These are phyloP conservation scores for Eupithecia abbreviata DNA, from an alignment of 2,888 invertebrate species.

Conservation along the genomic window DNA sequence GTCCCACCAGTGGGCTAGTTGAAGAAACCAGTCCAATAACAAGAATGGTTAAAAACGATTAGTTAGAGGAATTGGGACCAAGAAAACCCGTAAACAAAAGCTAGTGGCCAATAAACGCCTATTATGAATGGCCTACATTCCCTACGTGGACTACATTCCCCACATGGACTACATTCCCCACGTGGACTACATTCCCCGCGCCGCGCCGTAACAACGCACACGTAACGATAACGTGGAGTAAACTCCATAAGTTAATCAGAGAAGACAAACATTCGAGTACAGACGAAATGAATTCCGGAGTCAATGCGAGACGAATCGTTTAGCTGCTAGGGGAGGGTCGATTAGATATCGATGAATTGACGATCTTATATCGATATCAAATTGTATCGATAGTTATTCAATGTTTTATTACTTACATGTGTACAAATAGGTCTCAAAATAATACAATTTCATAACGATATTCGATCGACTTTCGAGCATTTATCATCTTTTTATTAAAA, in stretches of 20 bases:
- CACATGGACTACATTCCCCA: neutral
- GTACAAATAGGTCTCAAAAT: too few species aligned
- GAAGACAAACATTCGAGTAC: constrained; percentile 44
- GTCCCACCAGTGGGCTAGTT: too few species aligned
- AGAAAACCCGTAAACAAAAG: neutral
- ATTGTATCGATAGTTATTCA: too few species aligned
- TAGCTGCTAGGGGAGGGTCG: constrained; percentile 23
- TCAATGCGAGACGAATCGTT: constrained; percentile 34
- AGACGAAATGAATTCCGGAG: constrained; percentile 41
- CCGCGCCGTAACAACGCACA: neutral
- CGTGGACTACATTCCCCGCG: too few species aligned
- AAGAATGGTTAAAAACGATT: neutral
- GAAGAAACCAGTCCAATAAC: too few species aligned
- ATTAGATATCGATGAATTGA: constrained; percentile 24
- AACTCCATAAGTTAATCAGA: constrained; percentile 39
- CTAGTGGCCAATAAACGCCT: neutral
- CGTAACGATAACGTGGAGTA: constrained; percentile 17
- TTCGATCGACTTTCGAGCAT: too few species aligned
- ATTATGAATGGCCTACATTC: neutral
- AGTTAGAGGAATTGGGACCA: neutral
- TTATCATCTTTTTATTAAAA: too few species aligned
- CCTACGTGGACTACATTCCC: neutral
- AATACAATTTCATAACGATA: too few species aligned
- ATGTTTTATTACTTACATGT: too few species aligned
- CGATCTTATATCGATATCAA: neutral